These are phyloP conservation scores for Tenthredo notha DNA, from an alignment of 2,888 invertebrate genomes.

Conservation along the genomic window DNA sequence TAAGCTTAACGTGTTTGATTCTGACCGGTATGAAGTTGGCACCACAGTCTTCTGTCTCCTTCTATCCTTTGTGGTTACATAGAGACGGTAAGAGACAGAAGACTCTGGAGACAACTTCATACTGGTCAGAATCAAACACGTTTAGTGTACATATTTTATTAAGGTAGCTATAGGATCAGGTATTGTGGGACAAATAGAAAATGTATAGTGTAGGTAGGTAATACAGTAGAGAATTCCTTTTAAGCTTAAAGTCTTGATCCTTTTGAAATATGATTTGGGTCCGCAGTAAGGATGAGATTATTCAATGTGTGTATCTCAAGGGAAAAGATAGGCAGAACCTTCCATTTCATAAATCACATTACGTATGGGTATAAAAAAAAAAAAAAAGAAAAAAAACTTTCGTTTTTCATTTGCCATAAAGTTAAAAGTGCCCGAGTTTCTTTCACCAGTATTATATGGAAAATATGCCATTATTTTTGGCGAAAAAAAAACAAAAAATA, in stretches of 20 bases:
- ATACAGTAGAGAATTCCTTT: background rate
- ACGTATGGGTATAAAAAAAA: background rate
- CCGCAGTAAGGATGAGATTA: background rate
- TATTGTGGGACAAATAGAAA: background rate
- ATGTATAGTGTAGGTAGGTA: background rate
- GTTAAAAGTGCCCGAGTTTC: background rate
- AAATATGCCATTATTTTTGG: no score
- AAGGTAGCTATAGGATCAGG: background rate
- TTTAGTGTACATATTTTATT: conserved; percentile 20
- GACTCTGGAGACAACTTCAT: no score
- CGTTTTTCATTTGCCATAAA: background rate
- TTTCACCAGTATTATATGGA: background rate
- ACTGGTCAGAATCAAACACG: no score
- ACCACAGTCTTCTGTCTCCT: no score
- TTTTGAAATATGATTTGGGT: conserved; percentile 23
- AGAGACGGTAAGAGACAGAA: no score
- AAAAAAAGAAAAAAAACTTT: conserved; percentile 4
- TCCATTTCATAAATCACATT: conserved; percentile 6
- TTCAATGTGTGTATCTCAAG: conserved; percentile 2
- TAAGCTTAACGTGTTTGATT: no score
- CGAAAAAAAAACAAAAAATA: no score
- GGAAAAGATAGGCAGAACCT: background rate
- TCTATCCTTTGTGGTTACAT: no score
- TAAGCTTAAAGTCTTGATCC: conserved; percentile 1
- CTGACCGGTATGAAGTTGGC: no score